These are phyloP conservation scores for Ancistrus triradiatus DNA, from an alignment of 2,113 vertebrate genomes.

Conservation along the genomic window DNA sequence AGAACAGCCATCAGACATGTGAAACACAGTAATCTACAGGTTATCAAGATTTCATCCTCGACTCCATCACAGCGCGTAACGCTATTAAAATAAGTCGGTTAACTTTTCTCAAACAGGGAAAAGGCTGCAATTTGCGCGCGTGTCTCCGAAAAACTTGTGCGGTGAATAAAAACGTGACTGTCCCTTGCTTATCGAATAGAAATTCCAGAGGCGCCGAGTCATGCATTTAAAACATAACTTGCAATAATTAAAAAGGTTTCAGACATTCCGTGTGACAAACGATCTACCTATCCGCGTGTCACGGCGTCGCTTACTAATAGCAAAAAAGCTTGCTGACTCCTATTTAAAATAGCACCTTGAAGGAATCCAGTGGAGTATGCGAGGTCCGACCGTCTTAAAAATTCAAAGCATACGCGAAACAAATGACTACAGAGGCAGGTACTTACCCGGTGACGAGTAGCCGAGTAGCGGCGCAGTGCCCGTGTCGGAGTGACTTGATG, in stretches of 20 bases:
- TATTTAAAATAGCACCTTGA: too few relatives aligned
- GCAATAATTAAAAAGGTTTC: neutral
- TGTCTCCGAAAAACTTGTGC: too few relatives aligned
- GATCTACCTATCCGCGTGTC: neutral
- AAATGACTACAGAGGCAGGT: neutral
- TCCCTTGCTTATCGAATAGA: too few relatives aligned
- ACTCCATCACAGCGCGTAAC: neutral
- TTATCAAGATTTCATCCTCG: too few relatives aligned
- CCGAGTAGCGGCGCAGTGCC: conserved; percentile 19
- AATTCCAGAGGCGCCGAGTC: neutral
- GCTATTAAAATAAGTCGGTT: neutral
- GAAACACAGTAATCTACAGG: too few relatives aligned
- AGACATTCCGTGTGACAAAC: neutral
- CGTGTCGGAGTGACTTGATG: conserved; percentile 27
- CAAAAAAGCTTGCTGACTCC: neutral
- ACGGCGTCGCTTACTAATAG: neutral
- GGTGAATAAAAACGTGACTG: too few relatives aligned
- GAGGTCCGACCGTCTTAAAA: too few relatives aligned
- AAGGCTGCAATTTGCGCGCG: too few relatives aligned
- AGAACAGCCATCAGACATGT: too few relatives aligned
- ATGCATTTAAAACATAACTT: neutral
- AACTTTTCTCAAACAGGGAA: neutral
- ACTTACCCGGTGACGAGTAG: conserved; percentile 20
- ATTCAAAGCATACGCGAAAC: neutral
- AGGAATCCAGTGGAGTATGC: too few relatives aligned